Percentiles rank a stretch among this genome's conserved stretches.
Conservation (phyloP, 1,140 invertebrate species). For the Pogonognathellus flavescens region DNA sequence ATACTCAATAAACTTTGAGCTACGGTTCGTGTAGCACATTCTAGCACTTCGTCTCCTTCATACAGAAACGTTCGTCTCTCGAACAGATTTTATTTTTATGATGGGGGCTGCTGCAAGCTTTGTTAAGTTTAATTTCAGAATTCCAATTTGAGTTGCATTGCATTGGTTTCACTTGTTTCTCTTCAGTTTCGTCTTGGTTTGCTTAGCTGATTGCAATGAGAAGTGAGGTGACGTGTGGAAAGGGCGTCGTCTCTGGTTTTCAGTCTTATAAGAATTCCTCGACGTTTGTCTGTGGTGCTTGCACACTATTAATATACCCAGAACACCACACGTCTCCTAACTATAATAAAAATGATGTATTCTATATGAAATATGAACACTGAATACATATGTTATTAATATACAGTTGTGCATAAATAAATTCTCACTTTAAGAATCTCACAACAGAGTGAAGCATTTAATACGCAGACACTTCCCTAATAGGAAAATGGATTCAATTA, state of each 20-base stretch:
- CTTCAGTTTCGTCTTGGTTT: conserved; percentile 20
- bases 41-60: background rate
- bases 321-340: no score
- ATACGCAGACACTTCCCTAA: background rate
- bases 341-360: no score
- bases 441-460: background rate
- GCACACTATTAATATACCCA: no score
- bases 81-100: background rate
- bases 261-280: conserved; percentile 2
- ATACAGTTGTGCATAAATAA: conserved; percentile 17
- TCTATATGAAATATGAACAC: no score
- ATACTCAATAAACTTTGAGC: conserved; percentile 37
- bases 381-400: background rate
- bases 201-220: background rate
- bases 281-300: background rate
- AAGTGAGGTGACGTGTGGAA: background rate
- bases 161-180: conserved; percentile 1
- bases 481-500: conserved; percentile 35
- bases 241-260: conserved; percentile 40
- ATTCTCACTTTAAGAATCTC: conserved; percentile 16
- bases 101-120: conserved; percentile 16
- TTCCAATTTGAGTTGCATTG: background rate
- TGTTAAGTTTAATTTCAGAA: conserved; percentile 34
- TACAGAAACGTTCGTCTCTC: conserved; percentile 23
- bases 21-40: background rate